Percentiles rank a stretch among this genome's conserved stretches.
phyloP scores from a whole-genome alignment of 2,113 vertebrate genomes.

The Nipponia nippon region DNA sequence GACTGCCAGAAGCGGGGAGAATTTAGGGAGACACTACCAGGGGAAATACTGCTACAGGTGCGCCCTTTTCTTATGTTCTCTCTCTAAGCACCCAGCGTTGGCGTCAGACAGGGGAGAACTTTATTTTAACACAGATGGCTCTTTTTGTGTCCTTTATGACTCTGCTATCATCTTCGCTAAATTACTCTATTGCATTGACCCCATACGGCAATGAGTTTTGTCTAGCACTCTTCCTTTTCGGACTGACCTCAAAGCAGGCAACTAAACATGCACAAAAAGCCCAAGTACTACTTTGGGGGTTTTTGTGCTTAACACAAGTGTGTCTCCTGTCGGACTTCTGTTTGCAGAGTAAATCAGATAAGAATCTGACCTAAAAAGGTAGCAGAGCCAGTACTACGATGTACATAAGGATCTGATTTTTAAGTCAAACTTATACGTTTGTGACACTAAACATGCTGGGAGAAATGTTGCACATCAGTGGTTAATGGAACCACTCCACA shows the following conservation, averaged over 20 bases:
- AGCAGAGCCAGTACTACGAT: fast-evolving
- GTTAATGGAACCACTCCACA: not conserved
- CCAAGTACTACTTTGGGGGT: not conserved
- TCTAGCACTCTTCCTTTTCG: not conserved
- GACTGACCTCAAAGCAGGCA: not conserved
- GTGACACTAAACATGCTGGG: not conserved
- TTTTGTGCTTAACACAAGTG: not conserved
- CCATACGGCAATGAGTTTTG: not conserved
- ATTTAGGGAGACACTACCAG: not conserved
- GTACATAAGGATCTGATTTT: not conserved
- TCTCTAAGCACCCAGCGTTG: not conserved
- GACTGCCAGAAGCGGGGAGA: not conserved
- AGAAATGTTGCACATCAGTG: not conserved
- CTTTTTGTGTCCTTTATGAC: not conserved
- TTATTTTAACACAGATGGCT: not conserved
- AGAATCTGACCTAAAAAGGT: not conserved
- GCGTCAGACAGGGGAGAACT: not conserved
- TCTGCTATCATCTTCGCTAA: not conserved
- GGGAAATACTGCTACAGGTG: not conserved
- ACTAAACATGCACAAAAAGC: not conserved
- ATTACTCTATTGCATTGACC: not conserved
- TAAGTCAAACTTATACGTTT: not conserved
- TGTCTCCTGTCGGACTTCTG: not conserved
- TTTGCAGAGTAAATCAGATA: not conserved
- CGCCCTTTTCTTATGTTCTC: not conserved